These are phyloP conservation scores for Phodopus roborovskii DNA, from an alignment of 2,113 vertebrate species.

Conservation along the genomic window DNA sequence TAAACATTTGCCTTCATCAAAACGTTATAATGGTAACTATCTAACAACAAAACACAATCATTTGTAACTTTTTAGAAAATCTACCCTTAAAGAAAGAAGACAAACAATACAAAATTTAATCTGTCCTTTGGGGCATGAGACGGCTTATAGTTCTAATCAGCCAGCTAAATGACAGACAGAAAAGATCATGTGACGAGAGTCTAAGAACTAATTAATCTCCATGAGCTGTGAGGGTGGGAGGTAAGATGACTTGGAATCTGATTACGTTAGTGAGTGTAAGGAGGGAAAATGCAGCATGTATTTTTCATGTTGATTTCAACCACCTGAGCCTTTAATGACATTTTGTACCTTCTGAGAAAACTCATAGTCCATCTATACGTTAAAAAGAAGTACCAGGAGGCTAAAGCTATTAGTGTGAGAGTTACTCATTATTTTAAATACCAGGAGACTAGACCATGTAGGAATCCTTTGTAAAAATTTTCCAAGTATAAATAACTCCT, in stretches of 20 bases:
- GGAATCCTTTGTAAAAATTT: conserved; percentile 75
- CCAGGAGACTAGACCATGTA: conserved; percentile 60
- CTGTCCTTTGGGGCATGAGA: conserved; percentile 86
- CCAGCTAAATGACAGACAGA: conserved; percentile 90
- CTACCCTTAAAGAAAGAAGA: conserved; percentile 86
- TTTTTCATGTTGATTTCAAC: conserved; percentile 97
- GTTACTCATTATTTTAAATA: conserved; percentile 74
- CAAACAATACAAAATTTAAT: conserved; percentile 89
- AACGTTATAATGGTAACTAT: conserved; percentile 64
- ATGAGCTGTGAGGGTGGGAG: conserved; percentile 94
- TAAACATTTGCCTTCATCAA: conserved; percentile 51
- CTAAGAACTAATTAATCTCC: conserved; percentile 99
- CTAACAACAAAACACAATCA: conserved; percentile 83
- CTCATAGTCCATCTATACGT: conserved; percentile 86
- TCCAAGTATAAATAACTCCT: conserved; percentile 56
- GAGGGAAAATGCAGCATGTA: conserved; percentile 89
- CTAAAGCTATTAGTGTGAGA: conserved; percentile 75
- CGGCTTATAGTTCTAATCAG: conserved; percentile 89
- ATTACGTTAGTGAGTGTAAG: conserved; percentile 91
- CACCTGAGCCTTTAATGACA: conserved; percentile 95
- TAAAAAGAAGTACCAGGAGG: conserved; percentile 81
- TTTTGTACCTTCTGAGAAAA: conserved; percentile 88
- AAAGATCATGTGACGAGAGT: conserved; percentile 88
- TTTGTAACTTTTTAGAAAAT: conserved; percentile 81
- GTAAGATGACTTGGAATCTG: conserved; percentile 95